phyloP scores from a whole-genome alignment of 2,797 vertebrate genomes.

The Sciaenops ocellatus region DNA sequence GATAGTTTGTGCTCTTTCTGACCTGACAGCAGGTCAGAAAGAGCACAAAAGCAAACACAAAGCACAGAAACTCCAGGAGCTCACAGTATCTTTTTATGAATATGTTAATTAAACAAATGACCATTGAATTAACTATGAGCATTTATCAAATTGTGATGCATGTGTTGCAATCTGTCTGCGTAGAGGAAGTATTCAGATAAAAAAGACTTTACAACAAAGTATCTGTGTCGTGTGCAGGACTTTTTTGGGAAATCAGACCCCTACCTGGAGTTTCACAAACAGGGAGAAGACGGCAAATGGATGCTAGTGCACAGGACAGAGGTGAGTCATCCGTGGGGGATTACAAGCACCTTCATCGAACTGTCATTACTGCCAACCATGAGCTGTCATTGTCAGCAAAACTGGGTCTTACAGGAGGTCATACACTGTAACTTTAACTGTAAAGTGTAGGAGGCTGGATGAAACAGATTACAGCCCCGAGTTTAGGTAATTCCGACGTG shows the following conservation, averaged over 20 bases:
- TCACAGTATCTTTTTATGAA: slow-evolving; percentile 8
- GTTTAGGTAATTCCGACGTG: slow-evolving; percentile 13
- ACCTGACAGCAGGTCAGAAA: slow-evolving; percentile 17
- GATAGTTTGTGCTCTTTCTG: too few relatives aligned
- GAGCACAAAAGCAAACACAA: slow-evolving; percentile 9
- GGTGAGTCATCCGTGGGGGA: slow-evolving; percentile 67
- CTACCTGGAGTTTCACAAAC: slow-evolving; percentile 97
- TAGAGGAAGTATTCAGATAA: neutral
- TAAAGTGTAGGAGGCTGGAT: slow-evolving; percentile 6
- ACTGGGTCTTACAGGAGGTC: slow-evolving; percentile 13
- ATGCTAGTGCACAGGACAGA: slow-evolving; percentile 96
- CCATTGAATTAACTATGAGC: neutral
- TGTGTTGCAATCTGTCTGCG: neutral
- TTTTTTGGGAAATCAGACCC: slow-evolving; percentile 99
- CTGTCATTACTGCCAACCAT: slow-evolving; percentile 41
- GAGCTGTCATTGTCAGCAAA: slow-evolving; percentile 38
- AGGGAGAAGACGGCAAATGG: slow-evolving; percentile 95
- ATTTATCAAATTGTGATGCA: neutral
- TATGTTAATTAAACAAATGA: neutral
- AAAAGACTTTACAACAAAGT: slow-evolving; percentile 1
- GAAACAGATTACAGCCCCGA: neutral
- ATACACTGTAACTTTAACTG: slow-evolving; percentile 9
- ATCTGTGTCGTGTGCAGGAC: slow-evolving; percentile 84
- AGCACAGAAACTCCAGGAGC: slow-evolving; percentile 5
- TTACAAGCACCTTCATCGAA: slow-evolving; percentile 12